phyloP scores from a whole-genome alignment of 2,797 vertebrate species.

The Pantherophis alleghaniensis region DNA sequence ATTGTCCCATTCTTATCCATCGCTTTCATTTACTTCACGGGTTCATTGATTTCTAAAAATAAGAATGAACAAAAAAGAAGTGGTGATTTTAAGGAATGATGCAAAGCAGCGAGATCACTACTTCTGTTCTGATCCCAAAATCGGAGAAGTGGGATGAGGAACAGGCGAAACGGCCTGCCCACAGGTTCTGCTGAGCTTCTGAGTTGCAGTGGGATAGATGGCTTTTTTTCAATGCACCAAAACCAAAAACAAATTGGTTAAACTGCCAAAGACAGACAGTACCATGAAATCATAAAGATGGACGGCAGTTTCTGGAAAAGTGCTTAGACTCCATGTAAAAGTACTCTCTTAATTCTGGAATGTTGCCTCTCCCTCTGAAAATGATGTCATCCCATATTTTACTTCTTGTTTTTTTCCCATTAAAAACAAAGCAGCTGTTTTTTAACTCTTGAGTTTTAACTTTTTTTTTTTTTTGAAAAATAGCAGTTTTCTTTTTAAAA shows the following conservation, averaged over 20 bases:
- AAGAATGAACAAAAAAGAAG: neutral
- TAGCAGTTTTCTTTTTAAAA: neutral
- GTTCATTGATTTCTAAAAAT: neutral
- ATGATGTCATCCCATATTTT: neutral
- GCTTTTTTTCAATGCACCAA: neutral
- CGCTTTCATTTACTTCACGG: neutral
- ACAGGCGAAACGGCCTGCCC: neutral
- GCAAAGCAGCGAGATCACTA: neutral
- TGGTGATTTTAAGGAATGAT: neutral
- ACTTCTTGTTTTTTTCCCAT: neutral
- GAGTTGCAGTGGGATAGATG: neutral
- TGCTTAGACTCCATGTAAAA: neutral
- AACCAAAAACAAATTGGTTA: neutral
- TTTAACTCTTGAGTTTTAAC: neutral
- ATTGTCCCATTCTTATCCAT: neutral
- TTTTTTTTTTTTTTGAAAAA: neutral
- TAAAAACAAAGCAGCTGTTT: neutral
- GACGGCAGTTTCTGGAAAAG: neutral
- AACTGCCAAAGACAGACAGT: neutral
- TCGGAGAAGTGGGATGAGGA: neutral
- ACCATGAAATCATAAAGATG: neutral
- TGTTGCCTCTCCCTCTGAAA: neutral
- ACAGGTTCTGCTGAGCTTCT: neutral
- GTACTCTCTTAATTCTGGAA: neutral
- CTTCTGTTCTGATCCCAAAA: neutral